Base-by-base conservation (phyloP, 2,888 invertebrate species). In the Napeogenes sylphis region DNA sequence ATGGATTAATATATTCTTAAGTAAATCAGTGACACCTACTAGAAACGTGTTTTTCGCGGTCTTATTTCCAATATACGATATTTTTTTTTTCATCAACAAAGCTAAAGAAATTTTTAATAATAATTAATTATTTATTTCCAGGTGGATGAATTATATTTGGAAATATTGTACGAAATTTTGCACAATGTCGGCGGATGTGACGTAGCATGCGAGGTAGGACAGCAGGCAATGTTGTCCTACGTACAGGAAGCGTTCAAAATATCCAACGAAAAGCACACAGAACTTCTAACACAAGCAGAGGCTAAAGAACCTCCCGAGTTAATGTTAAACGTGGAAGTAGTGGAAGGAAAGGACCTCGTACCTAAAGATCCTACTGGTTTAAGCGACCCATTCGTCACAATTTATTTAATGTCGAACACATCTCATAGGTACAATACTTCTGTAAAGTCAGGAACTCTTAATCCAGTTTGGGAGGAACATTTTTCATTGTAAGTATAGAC, bases 331-430 rank as follows among this genome's bases (percentile, higher is more conserved):
- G 94, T 97, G 10, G 96, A 97, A 86, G 93, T 97, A 4, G 93
- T 97, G 59, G 96, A 97, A 86, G 96, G 96, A 2, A 96, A 96
- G 87, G 96, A 96, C 74, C 84, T 97, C 54, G 92, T 93, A 66
- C 94, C 97, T 30, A 97, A 97, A 84, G 97, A 97, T 82, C 93
- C 96, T 0, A 97, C 96, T 79, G 97, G 99, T n/a, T 92, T 97
- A 70, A 98, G 98, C 74, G 99, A 99, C 87, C 99, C 99, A 0
- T 99, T 98, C 83, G 98, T 99, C 63, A 98, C 98, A 69, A 92
- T 99, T 77, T 97, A 94, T 81, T 85, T 97, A 70, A 94, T 94
- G 79, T 96, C 96, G 1, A 93, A 94, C 66, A 92, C 94, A 3
- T 92, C 95, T 2, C 94, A 95, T 75, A 92, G 96, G 66, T 96